phyloP scores from a whole-genome alignment of 2,113 vertebrate species.

The Xyliphius kryptos region DNA sequence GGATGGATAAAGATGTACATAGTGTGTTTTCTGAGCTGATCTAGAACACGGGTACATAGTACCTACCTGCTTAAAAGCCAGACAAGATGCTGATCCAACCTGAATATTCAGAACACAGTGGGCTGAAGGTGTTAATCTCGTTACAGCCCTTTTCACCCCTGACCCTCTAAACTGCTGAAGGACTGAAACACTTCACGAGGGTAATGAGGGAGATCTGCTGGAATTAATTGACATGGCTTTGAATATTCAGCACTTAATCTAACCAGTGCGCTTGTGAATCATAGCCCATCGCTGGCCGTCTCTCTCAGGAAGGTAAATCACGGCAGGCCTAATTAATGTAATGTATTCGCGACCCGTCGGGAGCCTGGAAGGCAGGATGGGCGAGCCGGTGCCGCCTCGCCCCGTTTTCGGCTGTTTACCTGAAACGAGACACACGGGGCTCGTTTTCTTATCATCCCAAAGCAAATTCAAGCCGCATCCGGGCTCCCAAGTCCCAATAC shows the following conservation, averaged over 20 bases:
- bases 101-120: neutral
- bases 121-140: slow-evolving; percentile 8
- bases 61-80: too few relatives aligned
- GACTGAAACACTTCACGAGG: slow-evolving; percentile 72
- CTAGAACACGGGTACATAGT: too few relatives aligned
- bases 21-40: too few relatives aligned
- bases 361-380: slow-evolving; percentile 80
- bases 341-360: slow-evolving; percentile 96
- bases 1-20: too few relatives aligned
- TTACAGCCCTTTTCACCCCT: slow-evolving; percentile 58
- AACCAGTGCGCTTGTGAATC: slow-evolving; percentile 94
- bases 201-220: slow-evolving; percentile 76
- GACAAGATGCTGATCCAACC: neutral
- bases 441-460: slow-evolving; percentile 57
- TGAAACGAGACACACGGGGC: slow-evolving; percentile 53
- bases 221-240: slow-evolving; percentile 99
- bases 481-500: too few relatives aligned
- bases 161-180: slow-evolving; percentile 86
- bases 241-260: slow-evolving; percentile 99
- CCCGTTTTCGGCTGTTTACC: slow-evolving; percentile 63
- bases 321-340: slow-evolving; percentile 99
- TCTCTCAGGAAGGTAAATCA: slow-evolving; percentile 98
- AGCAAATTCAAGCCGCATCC: too few relatives aligned
- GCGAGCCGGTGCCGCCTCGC: slow-evolving; percentile 85
- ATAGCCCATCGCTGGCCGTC: slow-evolving; percentile 90